Percentiles rank a stretch among this genome's conserved stretches.
Conservation (phyloP, 2,797 vertebrate species). For the Channallabes apus region DNA sequence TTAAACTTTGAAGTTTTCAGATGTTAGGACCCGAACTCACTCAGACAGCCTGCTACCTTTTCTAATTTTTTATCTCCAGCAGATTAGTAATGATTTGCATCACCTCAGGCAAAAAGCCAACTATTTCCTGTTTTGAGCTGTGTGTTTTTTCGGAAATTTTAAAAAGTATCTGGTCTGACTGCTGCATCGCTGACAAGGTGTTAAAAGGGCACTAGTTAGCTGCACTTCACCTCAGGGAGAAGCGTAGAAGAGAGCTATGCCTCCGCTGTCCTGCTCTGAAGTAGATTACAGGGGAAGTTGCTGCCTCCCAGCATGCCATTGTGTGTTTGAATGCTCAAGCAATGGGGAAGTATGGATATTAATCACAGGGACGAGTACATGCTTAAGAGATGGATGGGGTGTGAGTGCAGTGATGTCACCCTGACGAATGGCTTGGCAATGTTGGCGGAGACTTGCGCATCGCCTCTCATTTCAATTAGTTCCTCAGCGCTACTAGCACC, state of each 20-base stretch:
- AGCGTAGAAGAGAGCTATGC: neutral
- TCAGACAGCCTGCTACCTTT: neutral
- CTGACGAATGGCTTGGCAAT: conserved; percentile 81
- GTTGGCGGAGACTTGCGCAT: conserved; percentile 81
- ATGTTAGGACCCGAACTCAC: neutral
- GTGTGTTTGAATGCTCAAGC: conserved; percentile 50
- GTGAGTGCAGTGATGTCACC: conserved; percentile 83
- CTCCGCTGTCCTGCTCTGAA: conserved; percentile 38
- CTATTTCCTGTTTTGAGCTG: neutral
- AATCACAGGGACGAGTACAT: conserved; percentile 77
- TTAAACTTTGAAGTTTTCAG: conserved; percentile 19
- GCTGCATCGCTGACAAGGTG: neutral
- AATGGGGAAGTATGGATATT: conserved; percentile 77
- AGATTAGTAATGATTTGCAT: neutral
- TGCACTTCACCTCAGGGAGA: conserved; percentile 8
- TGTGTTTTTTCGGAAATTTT: neutral
- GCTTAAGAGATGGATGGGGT: conserved; percentile 80
- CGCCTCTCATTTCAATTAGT: conserved; percentile 87
- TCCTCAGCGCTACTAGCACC: conserved; percentile 60
- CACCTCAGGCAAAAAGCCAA: neutral
- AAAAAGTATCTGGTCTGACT: neutral
- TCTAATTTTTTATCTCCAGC: neutral
- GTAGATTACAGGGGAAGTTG: conserved; percentile 48
- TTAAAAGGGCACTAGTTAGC: neutral
- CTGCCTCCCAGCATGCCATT: conserved; percentile 42